Evolutionary conservation across 2,113 vertebrate genomes (phyloP).

Genomic region (Phodopus roborovskii): DNA sequence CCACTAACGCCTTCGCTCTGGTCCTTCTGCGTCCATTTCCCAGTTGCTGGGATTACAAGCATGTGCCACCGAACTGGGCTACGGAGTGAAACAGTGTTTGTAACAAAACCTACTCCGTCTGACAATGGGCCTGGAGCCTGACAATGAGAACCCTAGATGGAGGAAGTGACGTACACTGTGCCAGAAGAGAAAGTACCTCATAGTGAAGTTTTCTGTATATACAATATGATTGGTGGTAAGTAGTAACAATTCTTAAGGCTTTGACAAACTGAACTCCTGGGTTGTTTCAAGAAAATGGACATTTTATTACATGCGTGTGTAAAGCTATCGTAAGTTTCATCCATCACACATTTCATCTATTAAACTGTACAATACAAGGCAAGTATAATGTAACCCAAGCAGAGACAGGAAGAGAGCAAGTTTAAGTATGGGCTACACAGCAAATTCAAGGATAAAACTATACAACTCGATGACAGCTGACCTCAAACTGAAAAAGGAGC

Average conservation of each 20-base stretch:
- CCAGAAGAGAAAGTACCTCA: not conserved
- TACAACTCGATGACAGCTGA: not conserved
- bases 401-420: not conserved
- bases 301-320: not conserved
- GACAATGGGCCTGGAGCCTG: not conserved
- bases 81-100: conserved; percentile 11
- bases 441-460: not conserved
- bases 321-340: not conserved
- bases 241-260: not conserved
- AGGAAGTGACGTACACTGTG: not conserved
- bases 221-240: not conserved
- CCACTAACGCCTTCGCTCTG: not conserved
- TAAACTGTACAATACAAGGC: not conserved
- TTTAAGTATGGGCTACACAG: not conserved
- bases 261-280: not conserved
- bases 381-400: not conserved
- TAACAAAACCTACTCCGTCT: not conserved
- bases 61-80: not conserved
- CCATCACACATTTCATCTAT: not conserved
- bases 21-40: not conserved
- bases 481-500: not conserved
- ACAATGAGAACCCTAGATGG: not conserved
- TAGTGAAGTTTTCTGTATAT: not conserved
- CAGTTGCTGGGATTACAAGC: not conserved
- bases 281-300: conserved; percentile 16